Evolutionary conservation across 2,113 vertebrate species (phyloP), one percentile per base, ranked within the genome.

Genomic region (Acanthochromis polyacanthus): DNA sequence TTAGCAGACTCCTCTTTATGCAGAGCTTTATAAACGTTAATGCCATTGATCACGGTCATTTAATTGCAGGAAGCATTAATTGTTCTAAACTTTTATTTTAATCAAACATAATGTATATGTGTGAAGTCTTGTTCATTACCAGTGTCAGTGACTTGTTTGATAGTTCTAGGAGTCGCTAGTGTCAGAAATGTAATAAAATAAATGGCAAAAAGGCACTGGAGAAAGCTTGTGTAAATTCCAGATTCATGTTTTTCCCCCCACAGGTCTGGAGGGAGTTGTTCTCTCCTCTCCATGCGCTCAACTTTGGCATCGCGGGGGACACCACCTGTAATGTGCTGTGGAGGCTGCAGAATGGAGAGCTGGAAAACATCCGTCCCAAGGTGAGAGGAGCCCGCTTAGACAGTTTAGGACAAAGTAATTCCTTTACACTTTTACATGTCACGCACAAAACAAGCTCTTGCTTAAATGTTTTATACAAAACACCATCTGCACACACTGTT

Each of bases 191-290:
- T 48, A 4, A 46, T 16, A 5, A 46, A 46, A 46, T 10, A 36
- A 36, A 36, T 2, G 0, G 8, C 6, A 36, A 36, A 36, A 36
- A 36, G 9, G 32, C 7, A n/a, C 5, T 8, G 9, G 48, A 20
- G 23, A 17, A 28, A 22, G 51, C 22, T 25, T 2, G 19, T 43
- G 43, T 67, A 3, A 77, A 78, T 23, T 48, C 12, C 17, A 65
- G n/a, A 52, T 78, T 22, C 45, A 1, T 53, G 52, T 11, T 75
- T 75, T 30, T 25, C 25, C 25, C 4, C 78, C 32, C 20, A 23
- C 85, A 99, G 98, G 95, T 99, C 17, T 99, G 98, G 98, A 92
- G 95, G 87, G 96, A 99, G 74, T 93, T 98, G 25, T 99, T 99
- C 90, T 99, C 98, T 25, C 98, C 98, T 0, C 96, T 99, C 48